Evolutionary conservation across 2,888 invertebrate species (phyloP).

Genomic region (Laothoe populi): DNA sequence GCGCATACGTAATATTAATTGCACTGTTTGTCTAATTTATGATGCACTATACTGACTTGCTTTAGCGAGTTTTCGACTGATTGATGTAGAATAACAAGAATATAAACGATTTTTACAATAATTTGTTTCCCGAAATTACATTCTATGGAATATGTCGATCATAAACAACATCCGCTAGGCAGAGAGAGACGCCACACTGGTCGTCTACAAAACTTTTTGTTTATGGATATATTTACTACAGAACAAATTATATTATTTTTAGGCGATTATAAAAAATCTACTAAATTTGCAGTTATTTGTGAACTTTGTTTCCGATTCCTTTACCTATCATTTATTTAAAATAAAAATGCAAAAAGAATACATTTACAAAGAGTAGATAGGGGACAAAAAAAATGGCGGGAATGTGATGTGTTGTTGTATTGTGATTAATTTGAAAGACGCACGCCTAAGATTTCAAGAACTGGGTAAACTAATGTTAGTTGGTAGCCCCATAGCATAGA

Average conservation of each 20-base stretch:
- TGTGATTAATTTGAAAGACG: no score
- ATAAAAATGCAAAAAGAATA: no score
- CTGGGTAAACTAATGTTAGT: no score
- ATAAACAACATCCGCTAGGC: slow-evolving; percentile 73
- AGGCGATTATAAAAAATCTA: background rate
- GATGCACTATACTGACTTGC: slow-evolving; percentile 29
- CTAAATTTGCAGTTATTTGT: background rate
- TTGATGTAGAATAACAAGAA: slow-evolving; percentile 35
- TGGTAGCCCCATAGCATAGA: no score
- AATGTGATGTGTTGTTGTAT: no score
- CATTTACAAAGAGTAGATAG: no score
- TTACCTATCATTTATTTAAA: no score
- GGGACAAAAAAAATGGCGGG: no score
- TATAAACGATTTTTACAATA: slow-evolving; percentile 45
- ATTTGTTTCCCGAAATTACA: slow-evolving; percentile 59
- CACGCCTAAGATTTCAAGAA: no score
- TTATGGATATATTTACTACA: slow-evolving; percentile 55
- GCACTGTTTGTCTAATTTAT: slow-evolving; percentile 33
- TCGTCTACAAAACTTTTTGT: slow-evolving; percentile 32
- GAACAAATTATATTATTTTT: no score
- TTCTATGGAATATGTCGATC: slow-evolving; percentile 76
- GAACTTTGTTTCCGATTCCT: background rate
- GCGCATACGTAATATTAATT: slow-evolving; percentile 48
- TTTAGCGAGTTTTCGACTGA: slow-evolving; percentile 13
- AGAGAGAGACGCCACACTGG: slow-evolving; percentile 66